Conservation (phyloP, 2,888 invertebrate species). For the Cryptops parisi region DNA sequence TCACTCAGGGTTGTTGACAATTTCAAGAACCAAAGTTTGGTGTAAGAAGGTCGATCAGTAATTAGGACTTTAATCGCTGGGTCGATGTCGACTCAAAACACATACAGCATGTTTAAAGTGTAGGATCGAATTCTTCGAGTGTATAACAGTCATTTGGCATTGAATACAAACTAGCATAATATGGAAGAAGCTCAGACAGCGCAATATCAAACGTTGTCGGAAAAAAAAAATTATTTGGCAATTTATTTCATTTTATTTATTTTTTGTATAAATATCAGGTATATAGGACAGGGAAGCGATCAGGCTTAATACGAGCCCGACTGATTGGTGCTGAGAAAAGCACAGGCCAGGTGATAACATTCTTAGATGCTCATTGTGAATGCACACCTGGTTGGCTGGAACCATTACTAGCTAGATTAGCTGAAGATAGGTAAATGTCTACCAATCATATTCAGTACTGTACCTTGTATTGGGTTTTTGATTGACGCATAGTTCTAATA, state of each 20-base stretch:
- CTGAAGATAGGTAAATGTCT: conserved; percentile 50
- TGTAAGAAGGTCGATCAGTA: too few species aligned
- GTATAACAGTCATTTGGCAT: too few species aligned
- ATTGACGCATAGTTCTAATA: conserved; percentile 46
- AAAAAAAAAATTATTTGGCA: too few species aligned
- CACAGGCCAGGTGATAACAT: conserved; percentile 79
- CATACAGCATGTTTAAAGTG: too few species aligned
- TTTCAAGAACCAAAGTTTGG: too few species aligned
- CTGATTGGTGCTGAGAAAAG: conserved; percentile 86
- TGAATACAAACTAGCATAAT: too few species aligned
- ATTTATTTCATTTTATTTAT: neutral
- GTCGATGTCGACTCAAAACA: too few species aligned
- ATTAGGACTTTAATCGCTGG: too few species aligned
- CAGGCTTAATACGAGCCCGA: conserved; percentile 89
- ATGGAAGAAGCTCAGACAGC: too few species aligned
- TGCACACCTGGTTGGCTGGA: conserved; percentile 99
- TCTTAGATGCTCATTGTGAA: conserved; percentile 96
- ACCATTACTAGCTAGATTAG: conserved; percentile 79
- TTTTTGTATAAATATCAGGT: neutral
- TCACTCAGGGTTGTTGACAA: too few species aligned
- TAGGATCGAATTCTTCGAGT: too few species aligned
- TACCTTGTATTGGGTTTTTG: conserved; percentile 89
- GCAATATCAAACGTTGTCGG: too few species aligned
- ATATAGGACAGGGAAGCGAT: conserved; percentile 45
- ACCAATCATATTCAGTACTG: conserved; percentile 18